A percentile compares a stretch with the other conserved stretches of the same genome.
These are phyloP conservation scores for Aphodius granarius DNA, from an alignment of 2,888 invertebrate species.

Conservation along the genomic window DNA sequence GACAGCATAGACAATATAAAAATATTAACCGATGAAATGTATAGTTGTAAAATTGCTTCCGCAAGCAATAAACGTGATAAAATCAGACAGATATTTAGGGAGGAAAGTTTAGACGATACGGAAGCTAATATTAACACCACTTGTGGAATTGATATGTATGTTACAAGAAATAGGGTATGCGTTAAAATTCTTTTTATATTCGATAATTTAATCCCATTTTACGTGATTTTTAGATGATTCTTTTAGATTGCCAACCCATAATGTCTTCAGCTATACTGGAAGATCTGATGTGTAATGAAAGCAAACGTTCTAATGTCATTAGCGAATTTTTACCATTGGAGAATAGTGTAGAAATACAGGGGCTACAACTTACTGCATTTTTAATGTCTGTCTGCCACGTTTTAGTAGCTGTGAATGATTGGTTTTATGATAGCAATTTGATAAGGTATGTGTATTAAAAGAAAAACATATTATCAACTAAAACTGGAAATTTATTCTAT, in stretches of 20 bases:
- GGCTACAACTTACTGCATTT: slow-evolving; percentile 80
- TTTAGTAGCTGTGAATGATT: slow-evolving; percentile 85
- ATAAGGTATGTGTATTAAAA: slow-evolving; percentile 58
- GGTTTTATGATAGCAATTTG: slow-evolving; percentile 83
- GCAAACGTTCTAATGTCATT: slow-evolving; percentile 53
- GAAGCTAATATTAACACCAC: slow-evolving; percentile 77
- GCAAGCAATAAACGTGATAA: slow-evolving; percentile 28
- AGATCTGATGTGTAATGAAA: slow-evolving; percentile 61
- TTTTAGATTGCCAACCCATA: slow-evolving; percentile 86
- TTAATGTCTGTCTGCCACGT: slow-evolving; percentile 90
- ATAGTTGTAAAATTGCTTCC: slow-evolving; percentile 32
- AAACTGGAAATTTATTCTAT: background rate
- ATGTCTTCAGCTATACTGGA: slow-evolving; percentile 68
- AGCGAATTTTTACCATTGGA: slow-evolving; percentile 67
- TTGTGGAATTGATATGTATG: slow-evolving; percentile 69
- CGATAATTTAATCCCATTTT: slow-evolving; percentile 62
- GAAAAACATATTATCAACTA: background rate
- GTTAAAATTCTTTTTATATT: slow-evolving; percentile 8
- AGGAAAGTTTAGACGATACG: slow-evolving; percentile 47
- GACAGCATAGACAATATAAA: slow-evolving; percentile 40
- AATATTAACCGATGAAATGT: slow-evolving; percentile 41
- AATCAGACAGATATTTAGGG: slow-evolving; percentile 43
- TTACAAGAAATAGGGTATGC: slow-evolving; percentile 63
- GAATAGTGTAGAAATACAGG: slow-evolving; percentile 66
- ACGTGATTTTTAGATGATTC: slow-evolving; percentile 72